Conservation (phyloP, 2,888 invertebrate genomes). For the Byasa hedistus region DNA sequence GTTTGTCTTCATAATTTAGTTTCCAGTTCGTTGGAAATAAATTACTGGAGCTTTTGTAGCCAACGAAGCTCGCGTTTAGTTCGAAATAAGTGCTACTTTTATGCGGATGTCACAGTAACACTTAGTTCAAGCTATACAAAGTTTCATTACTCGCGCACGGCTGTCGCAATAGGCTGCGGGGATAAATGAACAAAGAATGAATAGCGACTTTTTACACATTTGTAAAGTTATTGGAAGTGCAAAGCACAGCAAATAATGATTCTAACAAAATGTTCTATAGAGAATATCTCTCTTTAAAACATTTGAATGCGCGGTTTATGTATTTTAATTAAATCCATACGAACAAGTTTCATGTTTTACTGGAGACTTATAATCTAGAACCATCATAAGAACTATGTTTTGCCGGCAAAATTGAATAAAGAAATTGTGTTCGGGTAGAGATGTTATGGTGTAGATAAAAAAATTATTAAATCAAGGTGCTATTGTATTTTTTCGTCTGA, state of each 20-base stretch:
- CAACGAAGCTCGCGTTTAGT: background rate
- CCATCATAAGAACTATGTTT: no score
- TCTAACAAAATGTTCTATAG: background rate
- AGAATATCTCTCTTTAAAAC: no score
- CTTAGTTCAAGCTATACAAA: background rate
- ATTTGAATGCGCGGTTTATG: no score
- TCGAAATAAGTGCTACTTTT: constrained; percentile 6
- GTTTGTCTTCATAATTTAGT: constrained; percentile 11
- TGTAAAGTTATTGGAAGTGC: background rate
- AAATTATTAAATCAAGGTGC: no score
- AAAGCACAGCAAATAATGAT: background rate
- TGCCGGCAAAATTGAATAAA: no score
- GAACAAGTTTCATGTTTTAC: no score
- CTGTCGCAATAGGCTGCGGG: background rate
- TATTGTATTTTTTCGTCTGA: no score
- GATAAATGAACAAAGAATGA: background rate
- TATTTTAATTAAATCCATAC: no score
- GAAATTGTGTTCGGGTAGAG: no score
- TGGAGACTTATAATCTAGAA: no score
- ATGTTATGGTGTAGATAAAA: no score
- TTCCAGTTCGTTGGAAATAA: constrained; percentile 16
- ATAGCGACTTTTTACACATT: background rate
- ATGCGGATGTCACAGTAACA: constrained; percentile 6
- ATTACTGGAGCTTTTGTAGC: constrained; percentile 5
- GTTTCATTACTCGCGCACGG: background rate